These are phyloP conservation scores for Calyptomena viridis DNA, from an alignment of 2,113 vertebrate species.

Conservation along the genomic window DNA sequence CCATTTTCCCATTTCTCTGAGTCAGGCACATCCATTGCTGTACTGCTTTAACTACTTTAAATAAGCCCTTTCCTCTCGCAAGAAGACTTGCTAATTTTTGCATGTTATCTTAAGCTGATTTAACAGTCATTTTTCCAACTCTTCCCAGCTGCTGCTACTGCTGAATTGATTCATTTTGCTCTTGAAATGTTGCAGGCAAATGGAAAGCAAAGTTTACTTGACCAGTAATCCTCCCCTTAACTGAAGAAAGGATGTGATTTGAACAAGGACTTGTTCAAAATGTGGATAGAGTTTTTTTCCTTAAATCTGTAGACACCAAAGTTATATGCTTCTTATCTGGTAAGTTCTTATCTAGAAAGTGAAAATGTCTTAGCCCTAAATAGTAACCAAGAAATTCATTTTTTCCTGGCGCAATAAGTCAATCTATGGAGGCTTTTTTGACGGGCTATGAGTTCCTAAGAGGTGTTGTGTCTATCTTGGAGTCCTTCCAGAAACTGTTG, in stretches of 20 bases:
- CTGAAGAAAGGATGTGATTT: neutral
- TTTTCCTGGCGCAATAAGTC: neutral
- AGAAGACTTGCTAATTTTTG: conserved; percentile 25
- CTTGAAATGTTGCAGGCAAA: neutral
- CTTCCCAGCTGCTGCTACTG: neutral
- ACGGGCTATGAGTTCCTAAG: neutral
- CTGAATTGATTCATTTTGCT: conserved; percentile 26
- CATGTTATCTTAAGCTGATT: conserved; percentile 7
- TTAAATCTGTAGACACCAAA: neutral
- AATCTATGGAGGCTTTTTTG: neutral
- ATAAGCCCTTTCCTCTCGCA: neutral
- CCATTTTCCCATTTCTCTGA: neutral
- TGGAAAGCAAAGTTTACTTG: conserved; percentile 31
- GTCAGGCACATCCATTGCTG: neutral
- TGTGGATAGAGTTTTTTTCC: neutral
- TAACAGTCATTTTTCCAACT: neutral
- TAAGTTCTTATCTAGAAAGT: conserved; percentile 7
- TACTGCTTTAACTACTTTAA: neutral
- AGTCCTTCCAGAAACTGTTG: conserved; percentile 1
- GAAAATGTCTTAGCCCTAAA: neutral
- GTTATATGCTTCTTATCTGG: neutral
- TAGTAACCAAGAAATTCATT: neutral
- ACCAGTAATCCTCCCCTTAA: neutral
- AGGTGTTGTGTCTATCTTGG: neutral
- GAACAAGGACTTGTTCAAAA: neutral